Conservation (phyloP, 2,888 invertebrate genomes). For the Chrysodeixis includens region DNA sequence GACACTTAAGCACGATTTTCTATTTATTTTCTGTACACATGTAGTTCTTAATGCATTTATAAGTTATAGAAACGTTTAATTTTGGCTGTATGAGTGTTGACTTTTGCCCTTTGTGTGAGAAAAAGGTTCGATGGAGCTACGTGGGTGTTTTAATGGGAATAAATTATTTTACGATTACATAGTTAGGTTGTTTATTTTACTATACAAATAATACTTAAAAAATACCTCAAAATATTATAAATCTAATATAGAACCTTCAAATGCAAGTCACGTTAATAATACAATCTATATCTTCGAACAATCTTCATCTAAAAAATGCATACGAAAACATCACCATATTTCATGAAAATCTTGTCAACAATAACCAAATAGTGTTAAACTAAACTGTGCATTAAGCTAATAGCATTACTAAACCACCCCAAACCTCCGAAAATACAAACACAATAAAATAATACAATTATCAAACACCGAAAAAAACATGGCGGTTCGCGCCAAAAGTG, state of each 20-base stretch:
- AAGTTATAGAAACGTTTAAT: slow-evolving; percentile 65
- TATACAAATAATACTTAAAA: neutral
- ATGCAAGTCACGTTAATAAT: too few relatives aligned
- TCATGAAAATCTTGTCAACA: neutral
- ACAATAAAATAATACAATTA: slow-evolving; percentile 53
- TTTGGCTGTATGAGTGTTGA: slow-evolving; percentile 48
- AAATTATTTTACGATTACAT: slow-evolving; percentile 22
- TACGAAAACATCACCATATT: too few relatives aligned
- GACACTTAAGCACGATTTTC: slow-evolving; percentile 76
- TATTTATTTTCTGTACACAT: slow-evolving; percentile 63
- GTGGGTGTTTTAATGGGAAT: slow-evolving; percentile 16
- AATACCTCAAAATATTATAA: too few relatives aligned
- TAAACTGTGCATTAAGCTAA: neutral
- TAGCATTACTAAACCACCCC: slow-evolving; percentile 36
- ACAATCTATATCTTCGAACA: too few relatives aligned
- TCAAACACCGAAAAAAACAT: slow-evolving; percentile 52
- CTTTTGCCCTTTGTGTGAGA: slow-evolving; percentile 41
- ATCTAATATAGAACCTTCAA: too few relatives aligned
- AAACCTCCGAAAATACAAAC: slow-evolving; percentile 40
- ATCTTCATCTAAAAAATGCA: too few relatives aligned
- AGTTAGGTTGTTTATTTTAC: neutral
- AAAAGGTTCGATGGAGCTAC: slow-evolving; percentile 23
- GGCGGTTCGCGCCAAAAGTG: slow-evolving; percentile 62
- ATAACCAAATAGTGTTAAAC: neutral
- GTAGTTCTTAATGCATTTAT: slow-evolving; percentile 77